These are phyloP conservation scores for Ia io DNA, from an alignment of 2,113 vertebrate species.

Conservation along the genomic window DNA sequence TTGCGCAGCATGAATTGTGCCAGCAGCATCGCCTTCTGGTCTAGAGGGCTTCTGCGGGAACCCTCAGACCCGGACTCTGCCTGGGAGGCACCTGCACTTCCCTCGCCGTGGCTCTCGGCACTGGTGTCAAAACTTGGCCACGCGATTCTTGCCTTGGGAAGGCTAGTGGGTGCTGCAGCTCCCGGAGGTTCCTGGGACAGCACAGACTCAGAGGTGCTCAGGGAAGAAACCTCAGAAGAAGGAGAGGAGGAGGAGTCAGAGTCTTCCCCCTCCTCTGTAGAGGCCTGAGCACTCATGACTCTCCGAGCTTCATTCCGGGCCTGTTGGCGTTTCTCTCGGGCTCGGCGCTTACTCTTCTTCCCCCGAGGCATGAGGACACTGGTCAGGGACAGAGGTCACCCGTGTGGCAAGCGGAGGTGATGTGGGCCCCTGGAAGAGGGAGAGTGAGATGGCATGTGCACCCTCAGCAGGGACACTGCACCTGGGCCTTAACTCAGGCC, in stretches of 20 bases:
- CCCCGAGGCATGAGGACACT: neutral
- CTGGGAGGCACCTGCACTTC: neutral
- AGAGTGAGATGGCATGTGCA: neutral
- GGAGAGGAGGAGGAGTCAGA: neutral
- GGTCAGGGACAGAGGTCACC: neutral
- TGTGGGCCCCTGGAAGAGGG: neutral
- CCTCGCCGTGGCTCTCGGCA: neutral
- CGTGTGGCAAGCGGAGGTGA: neutral
- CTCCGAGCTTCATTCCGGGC: neutral
- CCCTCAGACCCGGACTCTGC: rapidly evolving
- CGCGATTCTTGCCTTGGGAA: neutral
- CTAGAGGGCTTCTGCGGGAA: neutral
- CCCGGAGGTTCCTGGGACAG: neutral
- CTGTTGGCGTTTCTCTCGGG: neutral
- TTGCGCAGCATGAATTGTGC: conserved; percentile 13
- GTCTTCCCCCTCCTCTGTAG: rapidly evolving
- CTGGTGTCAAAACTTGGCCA: neutral
- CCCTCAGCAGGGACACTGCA: rapidly evolving
- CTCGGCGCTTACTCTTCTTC: neutral
- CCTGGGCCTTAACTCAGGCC: neutral
- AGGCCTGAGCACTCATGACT: too few relatives aligned
- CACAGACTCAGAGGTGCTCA: neutral
- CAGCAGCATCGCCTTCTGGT: neutral
- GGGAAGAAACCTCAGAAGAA: neutral
- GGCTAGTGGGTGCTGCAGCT: too few relatives aligned